Base-by-base conservation (phyloP, 2,888 invertebrate genomes). In the Lepidochrysops patricia region DNA sequence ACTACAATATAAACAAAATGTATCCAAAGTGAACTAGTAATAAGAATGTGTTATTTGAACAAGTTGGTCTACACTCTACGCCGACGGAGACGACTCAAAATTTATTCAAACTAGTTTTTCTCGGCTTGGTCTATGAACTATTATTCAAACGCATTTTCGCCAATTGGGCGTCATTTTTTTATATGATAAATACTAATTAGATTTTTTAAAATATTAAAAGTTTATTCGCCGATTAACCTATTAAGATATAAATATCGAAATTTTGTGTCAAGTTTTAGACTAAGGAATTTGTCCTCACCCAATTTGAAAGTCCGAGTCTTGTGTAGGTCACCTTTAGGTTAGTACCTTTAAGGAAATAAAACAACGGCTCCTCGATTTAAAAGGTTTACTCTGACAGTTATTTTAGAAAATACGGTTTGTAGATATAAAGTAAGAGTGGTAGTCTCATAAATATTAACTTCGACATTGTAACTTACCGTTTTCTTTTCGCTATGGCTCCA, bases 21-120 rank as follows among this genome's bases (percentile, higher is more conserved):
- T 84, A 80, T 77, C 75, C 72, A 75, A 73, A 74, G 75, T 70
- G 72, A 74, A 79, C 78, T 70, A 70, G 72, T 74, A 84, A 84
- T 84, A 82, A 79, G 78, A 80, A 29, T 54, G 29, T 54, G 29
- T 54, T 54, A 29, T 54, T 32, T 54, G 54, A 29, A 29, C 54
- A 54, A 29, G 54, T 13, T 15, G 2, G 15, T 43, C 23, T 43
- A 43, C 43, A 19, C 43, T 43, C n/a, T n/a, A n/a, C n/a, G n/a
- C n/a, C n/a, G n/a, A 9, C 43, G 9, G 23, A 43, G 19, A 37
- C 15, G 15, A n/a, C 25, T 35, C 5, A 57, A 57, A 43, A 29
- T 57, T 7, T 27, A 5, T 29, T 37, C n/a, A n/a, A n/a, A n/a
- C n/a, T 37, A 5, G 37, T 19, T 12, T 25, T 43, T 43, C n/a